These are phyloP conservation scores for Lonchura striata DNA, from an alignment of 2,113 vertebrate genomes.

Conservation along the genomic window DNA sequence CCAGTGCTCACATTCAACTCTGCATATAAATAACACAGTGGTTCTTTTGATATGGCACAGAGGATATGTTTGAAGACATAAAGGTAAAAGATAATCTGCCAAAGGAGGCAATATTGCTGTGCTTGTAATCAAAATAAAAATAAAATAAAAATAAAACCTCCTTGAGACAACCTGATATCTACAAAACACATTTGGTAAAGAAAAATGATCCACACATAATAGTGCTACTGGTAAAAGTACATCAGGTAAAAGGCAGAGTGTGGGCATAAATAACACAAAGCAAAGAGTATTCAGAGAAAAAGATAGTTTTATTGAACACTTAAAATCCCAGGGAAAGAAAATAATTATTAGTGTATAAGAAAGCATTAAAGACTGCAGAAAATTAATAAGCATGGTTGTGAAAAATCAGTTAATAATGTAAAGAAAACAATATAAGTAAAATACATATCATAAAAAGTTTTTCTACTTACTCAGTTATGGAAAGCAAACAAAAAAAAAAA, in stretches of 20 bases:
- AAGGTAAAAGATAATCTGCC: background rate
- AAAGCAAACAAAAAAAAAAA: background rate
- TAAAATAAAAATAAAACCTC: background rate
- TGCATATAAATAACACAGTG: background rate
- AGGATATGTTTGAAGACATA: background rate
- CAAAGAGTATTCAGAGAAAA: background rate
- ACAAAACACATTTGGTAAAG: background rate
- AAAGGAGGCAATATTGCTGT: background rate
- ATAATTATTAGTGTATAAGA: background rate
- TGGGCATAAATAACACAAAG: background rate
- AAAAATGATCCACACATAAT: background rate
- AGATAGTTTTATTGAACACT: background rate
- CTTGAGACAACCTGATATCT: background rate
- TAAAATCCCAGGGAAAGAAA: background rate
- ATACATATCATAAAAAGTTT: background rate
- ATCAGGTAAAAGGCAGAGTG: background rate
- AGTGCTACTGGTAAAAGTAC: background rate
- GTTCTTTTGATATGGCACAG: background rate
- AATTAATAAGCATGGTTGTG: background rate
- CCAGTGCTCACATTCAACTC: background rate
- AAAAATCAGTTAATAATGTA: background rate
- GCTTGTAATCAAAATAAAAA: background rate
- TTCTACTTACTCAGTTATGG: background rate
- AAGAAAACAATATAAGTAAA: constrained; percentile 3
- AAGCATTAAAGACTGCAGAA: background rate